Conservation (phyloP, 35 echinoderm and acorn worm species). For the Hemicentrotus pulcherrimus region DNA sequence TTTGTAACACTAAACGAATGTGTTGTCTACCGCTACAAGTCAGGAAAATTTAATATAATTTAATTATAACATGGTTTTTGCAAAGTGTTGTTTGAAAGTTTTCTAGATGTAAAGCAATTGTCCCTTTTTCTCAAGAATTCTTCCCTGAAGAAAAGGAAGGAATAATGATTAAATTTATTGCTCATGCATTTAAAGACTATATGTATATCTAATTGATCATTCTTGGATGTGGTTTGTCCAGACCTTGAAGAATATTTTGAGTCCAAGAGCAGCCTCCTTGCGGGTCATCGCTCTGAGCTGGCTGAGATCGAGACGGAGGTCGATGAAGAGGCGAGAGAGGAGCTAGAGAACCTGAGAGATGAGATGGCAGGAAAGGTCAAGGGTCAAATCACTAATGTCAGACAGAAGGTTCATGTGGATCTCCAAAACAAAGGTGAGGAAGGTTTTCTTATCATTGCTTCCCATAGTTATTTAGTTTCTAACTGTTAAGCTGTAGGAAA, state of each 20-base stretch:
- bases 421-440: slow-evolving; percentile 69
- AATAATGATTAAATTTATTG: background rate
- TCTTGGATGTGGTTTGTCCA: slow-evolving; percentile 40
- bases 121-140: too few species aligned
- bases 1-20: too few species aligned
- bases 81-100: too few species aligned
- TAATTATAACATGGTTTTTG: too few species aligned
- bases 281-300: slow-evolving; percentile 52
- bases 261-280: slow-evolving; percentile 58
- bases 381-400: slow-evolving; percentile 58
- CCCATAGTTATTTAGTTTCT: background rate
- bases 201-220: background rate
- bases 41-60: background rate
- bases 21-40: too few species aligned
- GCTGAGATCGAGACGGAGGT: slow-evolving; percentile 64
- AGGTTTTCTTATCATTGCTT: background rate
- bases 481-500: background rate
- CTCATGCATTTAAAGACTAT: background rate
- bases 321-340: slow-evolving; percentile 73
- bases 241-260: slow-evolving; percentile 78
- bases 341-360: slow-evolving; percentile 67
- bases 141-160: too few species aligned
- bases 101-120: too few species aligned
- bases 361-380: slow-evolving; percentile 66
- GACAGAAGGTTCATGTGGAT: slow-evolving; percentile 53